A percentile compares a stretch with the other conserved stretches of the same genome.
These are phyloP conservation scores for Trichoplax adhaerens DNA, from an alignment of 37 sponge, comb jelly and placozoan species.

Conservation along the genomic window DNA sequence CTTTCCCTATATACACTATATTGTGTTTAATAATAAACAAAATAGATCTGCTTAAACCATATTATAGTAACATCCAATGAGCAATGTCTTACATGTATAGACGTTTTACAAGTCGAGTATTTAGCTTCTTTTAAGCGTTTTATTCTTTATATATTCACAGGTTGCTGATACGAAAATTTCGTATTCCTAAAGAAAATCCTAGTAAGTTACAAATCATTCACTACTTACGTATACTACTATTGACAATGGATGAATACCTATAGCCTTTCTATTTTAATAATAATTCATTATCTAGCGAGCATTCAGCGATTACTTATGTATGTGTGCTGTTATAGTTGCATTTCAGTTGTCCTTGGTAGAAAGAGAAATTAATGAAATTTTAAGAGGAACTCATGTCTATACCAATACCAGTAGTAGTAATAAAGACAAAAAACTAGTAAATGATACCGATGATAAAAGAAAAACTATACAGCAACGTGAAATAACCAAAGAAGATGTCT, in stretches of 20 bases:
- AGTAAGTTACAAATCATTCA: slow-evolving; percentile 16
- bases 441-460: background rate
- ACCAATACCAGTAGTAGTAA: background rate
- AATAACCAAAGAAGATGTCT: slow-evolving; percentile 51
- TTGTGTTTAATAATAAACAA: too few species aligned
- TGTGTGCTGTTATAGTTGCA: slow-evolving; percentile 14
- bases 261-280: too few species aligned
- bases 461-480: slow-evolving; percentile 22
- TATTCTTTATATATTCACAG: slow-evolving; percentile 13
- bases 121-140: too few species aligned
- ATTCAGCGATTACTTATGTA: background rate
- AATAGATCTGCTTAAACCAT: too few species aligned
- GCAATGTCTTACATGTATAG: too few species aligned
- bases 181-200: slow-evolving; percentile 37
- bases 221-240: background rate
- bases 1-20: too few species aligned
- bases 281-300: too few species aligned
- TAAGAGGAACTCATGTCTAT: background rate
- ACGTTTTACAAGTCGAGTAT: too few species aligned
- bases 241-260: too few species aligned
- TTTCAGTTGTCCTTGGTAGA: slow-evolving; percentile 69
- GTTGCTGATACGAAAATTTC: slow-evolving; percentile 60
- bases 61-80: too few species aligned
- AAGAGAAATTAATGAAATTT: slow-evolving; percentile 65
- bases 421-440: too few species aligned